Percentiles rank a stretch among this genome's conserved stretches.
phyloP scores from a whole-genome alignment of 1,140 invertebrate genomes.

The Drosophila teissieri region DNA sequence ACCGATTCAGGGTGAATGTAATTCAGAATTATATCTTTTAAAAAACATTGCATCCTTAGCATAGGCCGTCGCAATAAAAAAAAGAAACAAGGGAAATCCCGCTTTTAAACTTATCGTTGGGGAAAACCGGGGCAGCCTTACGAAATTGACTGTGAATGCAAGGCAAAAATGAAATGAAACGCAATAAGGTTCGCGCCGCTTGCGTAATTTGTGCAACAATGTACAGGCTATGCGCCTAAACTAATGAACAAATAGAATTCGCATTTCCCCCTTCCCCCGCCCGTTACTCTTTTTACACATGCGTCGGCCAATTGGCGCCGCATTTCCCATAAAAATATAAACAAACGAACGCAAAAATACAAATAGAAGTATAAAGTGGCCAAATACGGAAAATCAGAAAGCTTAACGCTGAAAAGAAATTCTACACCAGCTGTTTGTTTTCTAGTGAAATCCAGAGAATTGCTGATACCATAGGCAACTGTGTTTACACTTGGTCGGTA shows the following conservation, averaged over 20 bases:
- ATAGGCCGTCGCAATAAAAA: not conserved
- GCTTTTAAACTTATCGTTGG: not conserved
- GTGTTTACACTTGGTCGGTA: not conserved
- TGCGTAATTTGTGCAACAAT: conserved; percentile 71
- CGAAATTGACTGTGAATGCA: conserved; percentile 9
- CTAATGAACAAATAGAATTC: conserved; percentile 59
- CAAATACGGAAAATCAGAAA: not conserved
- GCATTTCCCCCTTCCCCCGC: not conserved
- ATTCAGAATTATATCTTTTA: too few species aligned
- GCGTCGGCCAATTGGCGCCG: conserved; percentile 65
- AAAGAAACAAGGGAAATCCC: not conserved
- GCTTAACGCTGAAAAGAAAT: conserved; percentile 4
- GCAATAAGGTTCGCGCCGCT: conserved; percentile 68
- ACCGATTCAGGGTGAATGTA: too few species aligned
- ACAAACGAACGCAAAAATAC: conserved; percentile 32
- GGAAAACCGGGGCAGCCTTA: conserved; percentile 10
- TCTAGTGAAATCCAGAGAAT: conserved; percentile 7
- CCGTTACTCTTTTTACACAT: not conserved
- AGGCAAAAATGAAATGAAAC: conserved; percentile 67
- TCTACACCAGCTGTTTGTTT: not conserved
- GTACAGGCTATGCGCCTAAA: conserved; percentile 67
- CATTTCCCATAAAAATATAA: conserved; percentile 68
- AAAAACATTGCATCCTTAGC: too few species aligned
- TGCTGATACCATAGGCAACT: conserved; percentile 4
- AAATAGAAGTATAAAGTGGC: conserved; percentile 23